Conservation (phyloP, 35 echinoderm and acorn worm species). For the Diadema setosum region DNA sequence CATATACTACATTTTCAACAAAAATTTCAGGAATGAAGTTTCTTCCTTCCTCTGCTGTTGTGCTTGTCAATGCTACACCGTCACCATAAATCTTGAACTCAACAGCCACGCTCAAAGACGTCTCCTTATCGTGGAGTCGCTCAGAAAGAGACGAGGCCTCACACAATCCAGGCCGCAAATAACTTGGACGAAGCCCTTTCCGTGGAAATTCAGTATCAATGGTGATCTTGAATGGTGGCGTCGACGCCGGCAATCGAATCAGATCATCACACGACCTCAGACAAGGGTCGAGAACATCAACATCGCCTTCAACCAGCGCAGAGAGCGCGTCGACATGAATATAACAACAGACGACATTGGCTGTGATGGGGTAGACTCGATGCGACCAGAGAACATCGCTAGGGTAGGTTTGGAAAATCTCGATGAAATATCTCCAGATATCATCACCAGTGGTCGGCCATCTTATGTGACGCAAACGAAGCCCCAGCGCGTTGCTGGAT, state of each 20-base stretch:
- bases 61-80: conserved; percentile 50
- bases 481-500: too few relatives aligned
- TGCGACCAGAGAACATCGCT: too few relatives aligned
- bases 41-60: conserved; percentile 36
- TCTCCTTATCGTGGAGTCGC: not conserved
- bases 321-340: not conserved
- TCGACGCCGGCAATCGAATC: not conserved
- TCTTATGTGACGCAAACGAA: too few relatives aligned
- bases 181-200: not conserved
- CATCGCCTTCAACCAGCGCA: not conserved
- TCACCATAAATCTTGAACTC: conserved; percentile 27
- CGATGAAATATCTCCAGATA: too few relatives aligned
- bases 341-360: not conserved
- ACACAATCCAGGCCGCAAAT: not conserved
- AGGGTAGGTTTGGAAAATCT: too few relatives aligned
- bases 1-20: conserved; percentile 72
- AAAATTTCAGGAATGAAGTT: conserved; percentile 39
- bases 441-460: too few relatives aligned
- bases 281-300: not conserved
- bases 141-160: not conserved
- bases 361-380: too few relatives aligned
- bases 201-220: not conserved
- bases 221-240: not conserved
- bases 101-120: not conserved
- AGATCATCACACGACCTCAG: not conserved